Conservation (phyloP, 2,888 invertebrate species). For the Chironomus tentans region DNA sequence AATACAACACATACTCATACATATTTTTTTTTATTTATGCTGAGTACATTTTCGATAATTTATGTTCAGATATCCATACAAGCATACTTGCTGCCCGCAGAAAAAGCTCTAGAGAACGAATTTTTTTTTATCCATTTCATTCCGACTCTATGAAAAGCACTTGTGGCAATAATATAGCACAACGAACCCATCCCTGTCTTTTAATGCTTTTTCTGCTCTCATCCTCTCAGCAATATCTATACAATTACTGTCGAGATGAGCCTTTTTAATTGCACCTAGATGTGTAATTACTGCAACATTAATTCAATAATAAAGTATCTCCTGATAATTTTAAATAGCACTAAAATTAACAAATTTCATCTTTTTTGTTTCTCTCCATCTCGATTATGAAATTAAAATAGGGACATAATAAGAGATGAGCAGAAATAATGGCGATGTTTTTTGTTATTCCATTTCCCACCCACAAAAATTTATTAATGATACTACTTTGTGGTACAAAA, state of each 20-base stretch:
- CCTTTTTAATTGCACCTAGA: conserved; percentile 18
- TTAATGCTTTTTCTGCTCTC: no score
- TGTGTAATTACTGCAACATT: conserved; percentile 20
- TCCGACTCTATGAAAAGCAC: no score
- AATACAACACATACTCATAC: no score
- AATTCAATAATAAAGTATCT: conserved; percentile 22
- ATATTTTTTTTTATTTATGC: no score
- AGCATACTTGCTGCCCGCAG: neutral
- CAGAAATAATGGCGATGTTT: neutral
- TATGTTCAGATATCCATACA: neutral
- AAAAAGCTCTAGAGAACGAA: neutral
- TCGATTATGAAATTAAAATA: neutral
- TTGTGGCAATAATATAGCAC: no score
- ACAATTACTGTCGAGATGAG: neutral
- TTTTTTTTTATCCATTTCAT: no score
- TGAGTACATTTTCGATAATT: neutral
- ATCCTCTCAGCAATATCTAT: neutral
- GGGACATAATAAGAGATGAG: neutral
- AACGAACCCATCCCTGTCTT: no score
- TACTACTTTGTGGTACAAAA: neutral
- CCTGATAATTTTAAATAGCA: conserved; percentile 13
- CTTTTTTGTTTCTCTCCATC: neutral
- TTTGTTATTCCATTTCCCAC: neutral
- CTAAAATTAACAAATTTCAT: neutral
- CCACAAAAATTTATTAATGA: neutral